Percentiles rank a stretch among this genome's conserved stretches.
Evolutionary conservation across 2,797 vertebrate species (phyloP).

Genomic region (Prionace glauca): DNA sequence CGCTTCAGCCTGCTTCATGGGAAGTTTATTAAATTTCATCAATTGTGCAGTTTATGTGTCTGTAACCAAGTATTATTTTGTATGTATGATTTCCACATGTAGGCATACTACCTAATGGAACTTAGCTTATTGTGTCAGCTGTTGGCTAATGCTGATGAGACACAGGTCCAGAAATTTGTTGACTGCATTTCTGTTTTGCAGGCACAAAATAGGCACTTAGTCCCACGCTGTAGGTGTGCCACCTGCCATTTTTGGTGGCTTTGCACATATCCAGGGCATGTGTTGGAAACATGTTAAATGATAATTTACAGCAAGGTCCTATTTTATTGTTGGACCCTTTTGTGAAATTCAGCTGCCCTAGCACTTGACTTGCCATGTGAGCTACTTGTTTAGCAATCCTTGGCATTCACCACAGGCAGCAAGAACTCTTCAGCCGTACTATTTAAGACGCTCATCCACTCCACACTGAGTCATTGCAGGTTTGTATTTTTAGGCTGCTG

Average conservation of each 20-base stretch:
- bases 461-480: not conserved
- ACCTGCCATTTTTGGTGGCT: not conserved
- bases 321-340: not conserved
- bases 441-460: not conserved
- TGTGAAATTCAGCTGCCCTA: not conserved
- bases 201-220: not conserved
- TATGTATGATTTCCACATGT: not conserved
- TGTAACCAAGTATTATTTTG: not conserved
- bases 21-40: too few relatives aligned
- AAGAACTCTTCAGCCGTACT: not conserved
- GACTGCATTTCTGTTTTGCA: not conserved
- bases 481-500: not conserved
- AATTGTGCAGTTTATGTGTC: not conserved
- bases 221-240: not conserved
- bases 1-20: too few relatives aligned
- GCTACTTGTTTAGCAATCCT: not conserved
- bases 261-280: not conserved
- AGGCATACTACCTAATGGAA: not conserved
- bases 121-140: not conserved
- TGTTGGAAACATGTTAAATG: not conserved
- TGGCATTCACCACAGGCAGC: not conserved
- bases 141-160: not conserved
- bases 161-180: not conserved
- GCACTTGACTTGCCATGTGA: not conserved
- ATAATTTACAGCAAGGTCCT: not conserved